A percentile compares a stretch with the other conserved stretches of the same genome.
phyloP scores from a whole-genome alignment of 2,797 vertebrate genomes.

The Mustela erminea region DNA sequence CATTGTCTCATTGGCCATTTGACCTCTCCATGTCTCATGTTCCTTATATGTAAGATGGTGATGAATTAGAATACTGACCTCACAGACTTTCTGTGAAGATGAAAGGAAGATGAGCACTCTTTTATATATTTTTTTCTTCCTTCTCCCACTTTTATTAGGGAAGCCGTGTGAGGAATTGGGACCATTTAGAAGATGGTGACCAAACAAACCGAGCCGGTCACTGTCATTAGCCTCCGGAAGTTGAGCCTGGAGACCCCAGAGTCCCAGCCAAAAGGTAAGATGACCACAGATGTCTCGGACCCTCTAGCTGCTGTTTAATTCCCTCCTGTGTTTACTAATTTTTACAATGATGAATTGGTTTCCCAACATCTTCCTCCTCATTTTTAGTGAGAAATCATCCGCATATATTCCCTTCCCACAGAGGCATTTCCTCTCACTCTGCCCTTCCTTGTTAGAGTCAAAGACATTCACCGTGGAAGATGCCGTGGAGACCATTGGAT shows the following conservation, averaged over 20 bases:
- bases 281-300: fast-evolving
- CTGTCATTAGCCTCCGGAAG: conserved; percentile 82
- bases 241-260: conserved; percentile 72
- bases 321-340: neutral
- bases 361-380: neutral
- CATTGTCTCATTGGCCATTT: neutral
- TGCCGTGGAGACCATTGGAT: conserved; percentile 95
- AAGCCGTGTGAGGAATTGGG: neutral
- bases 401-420: neutral
- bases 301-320: neutral
- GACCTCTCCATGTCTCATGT: neutral
- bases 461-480: conserved; percentile 95
- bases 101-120: neutral
- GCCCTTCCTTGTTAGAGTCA: conserved; percentile 79
- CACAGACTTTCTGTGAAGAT: neutral
- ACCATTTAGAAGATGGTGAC: conserved; percentile 26
- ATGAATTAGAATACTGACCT: neutral
- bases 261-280: conserved; percentile 81
- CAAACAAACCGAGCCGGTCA: conserved; percentile 72
- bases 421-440: neutral
- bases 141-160: neutral
- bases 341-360: neutral
- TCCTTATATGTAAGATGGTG: neutral
- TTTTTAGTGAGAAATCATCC: neutral
- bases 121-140: neutral